Base-by-base conservation (phyloP, 2,888 invertebrate species). In the Pachliopta kotzebuea region DNA sequence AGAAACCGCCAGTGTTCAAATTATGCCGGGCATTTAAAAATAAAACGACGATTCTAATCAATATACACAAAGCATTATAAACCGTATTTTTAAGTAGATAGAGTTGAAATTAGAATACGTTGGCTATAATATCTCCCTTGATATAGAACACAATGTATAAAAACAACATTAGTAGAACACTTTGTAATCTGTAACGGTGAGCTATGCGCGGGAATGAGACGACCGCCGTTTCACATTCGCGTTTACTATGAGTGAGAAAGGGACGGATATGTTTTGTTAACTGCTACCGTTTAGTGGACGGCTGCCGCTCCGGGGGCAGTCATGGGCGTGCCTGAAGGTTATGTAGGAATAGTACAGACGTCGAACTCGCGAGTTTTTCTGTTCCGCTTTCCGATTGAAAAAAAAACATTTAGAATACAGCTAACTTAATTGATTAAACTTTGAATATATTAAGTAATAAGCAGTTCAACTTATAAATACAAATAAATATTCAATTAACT, bases 281-380 rank as follows among this genome's bases (percentile, higher is more conserved):
- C n/a, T 71, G 71, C 79, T 77, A 80, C 79, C 78, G 77, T 72
- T 73, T 76, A 76, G 68, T 66, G 74, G 77, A 73, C 78, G 74
- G 86, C 85, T 87, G 88, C 88, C 90, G 90, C 90, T 88, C 76
- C 83, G 81, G 81, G 79, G 71, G 80, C 79, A 70, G 75, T 69
- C 64, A 81, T 84, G 85, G 88, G 88, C 88, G 88, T 82, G 74
- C 60, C 72, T 68, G 64, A 67, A 71, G 70, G 63, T 69, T 71
- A 65, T 64, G 61, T 69, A 62, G 69, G 68, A 70, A 73, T 71
- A 70, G 70, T 63, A 72, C 73, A 68, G 71, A 75, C 24, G 49
- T 56, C 49, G 23, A 53, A 31, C 50, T 56, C 23, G 56, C 45
- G 37, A 52, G 60, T 60, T 64, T 31, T 60, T 54, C 45, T 59